A percentile compares a stretch with the other conserved stretches of the same genome.
These are phyloP conservation scores for Neria commutata DNA, from an alignment of 2,888 invertebrate genomes.

Conservation along the genomic window DNA sequence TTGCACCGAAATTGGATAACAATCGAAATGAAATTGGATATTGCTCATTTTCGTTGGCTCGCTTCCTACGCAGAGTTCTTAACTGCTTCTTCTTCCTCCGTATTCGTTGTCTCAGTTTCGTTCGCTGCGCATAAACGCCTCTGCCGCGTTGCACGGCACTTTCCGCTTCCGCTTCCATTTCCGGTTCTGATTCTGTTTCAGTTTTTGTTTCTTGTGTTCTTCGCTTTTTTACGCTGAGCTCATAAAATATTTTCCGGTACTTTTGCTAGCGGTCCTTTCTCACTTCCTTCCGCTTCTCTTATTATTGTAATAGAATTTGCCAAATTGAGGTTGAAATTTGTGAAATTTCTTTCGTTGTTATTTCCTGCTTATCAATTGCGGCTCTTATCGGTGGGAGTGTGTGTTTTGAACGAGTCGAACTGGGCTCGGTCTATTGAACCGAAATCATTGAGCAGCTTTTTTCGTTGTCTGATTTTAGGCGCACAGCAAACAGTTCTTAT, in stretches of 20 bases:
- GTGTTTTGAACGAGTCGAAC: constrained; percentile 29
- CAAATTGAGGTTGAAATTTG: constrained; percentile 59
- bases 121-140: not conserved
- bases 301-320: constrained; percentile 58
- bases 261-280: constrained; percentile 36
- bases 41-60: constrained; percentile 52
- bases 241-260: constrained; percentile 51
- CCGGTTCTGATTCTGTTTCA: constrained; percentile 17
- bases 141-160: constrained; percentile 6
- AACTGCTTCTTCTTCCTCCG: constrained; percentile 18
- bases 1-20: constrained; percentile 59
- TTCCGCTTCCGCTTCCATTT: constrained; percentile 48
- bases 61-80: constrained; percentile 30
- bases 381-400: constrained; percentile 51
- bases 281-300: constrained; percentile 36
- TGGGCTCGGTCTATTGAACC: constrained; percentile 14
- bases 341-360: constrained; percentile 25
- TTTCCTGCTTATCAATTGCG: constrained; percentile 48
- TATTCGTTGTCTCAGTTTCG: constrained; percentile 21
- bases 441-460: no score
- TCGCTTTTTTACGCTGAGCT: constrained; percentile 22
- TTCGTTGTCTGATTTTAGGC: constrained; percentile 37
- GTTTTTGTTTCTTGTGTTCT: constrained; percentile 21
- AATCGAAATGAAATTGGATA: constrained; percentile 61
- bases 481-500: constrained; percentile 20